phyloP scores from a whole-genome alignment of 2,888 invertebrate species.

The Andrena camellia region DNA sequence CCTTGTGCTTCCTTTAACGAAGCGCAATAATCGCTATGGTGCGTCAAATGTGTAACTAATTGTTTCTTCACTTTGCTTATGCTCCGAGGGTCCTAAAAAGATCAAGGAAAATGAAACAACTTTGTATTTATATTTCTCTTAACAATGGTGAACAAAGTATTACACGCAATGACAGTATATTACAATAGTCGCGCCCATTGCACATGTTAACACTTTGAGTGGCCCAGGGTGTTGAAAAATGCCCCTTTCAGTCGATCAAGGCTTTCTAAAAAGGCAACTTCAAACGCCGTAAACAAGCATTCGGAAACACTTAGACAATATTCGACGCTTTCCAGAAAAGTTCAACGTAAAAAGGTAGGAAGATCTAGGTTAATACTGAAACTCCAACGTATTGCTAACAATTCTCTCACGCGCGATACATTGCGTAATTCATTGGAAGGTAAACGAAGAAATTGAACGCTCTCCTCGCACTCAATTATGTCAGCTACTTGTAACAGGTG shows the following conservation, averaged over 20 bases:
- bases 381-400: background rate
- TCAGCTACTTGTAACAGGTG: background rate
- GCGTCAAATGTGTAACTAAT: too few relatives aligned
- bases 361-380: background rate
- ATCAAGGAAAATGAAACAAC: background rate
- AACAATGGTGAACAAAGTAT: background rate
- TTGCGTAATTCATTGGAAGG: background rate
- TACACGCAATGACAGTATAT: background rate
- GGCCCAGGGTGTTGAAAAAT: too few relatives aligned
- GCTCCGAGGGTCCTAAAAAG: background rate
- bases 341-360: too few relatives aligned
- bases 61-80: too few relatives aligned
- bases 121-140: slow-evolving; percentile 7
- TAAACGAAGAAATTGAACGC: slow-evolving; percentile 29
- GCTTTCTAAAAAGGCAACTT: too few relatives aligned
- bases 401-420: slow-evolving; percentile 9
- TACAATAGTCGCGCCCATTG: background rate
- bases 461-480: slow-evolving; percentile 27
- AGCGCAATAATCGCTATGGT: too few relatives aligned
- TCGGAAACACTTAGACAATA: too few relatives aligned
- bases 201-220: background rate
- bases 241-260: too few relatives aligned
- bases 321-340: too few relatives aligned
- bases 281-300: too few relatives aligned
- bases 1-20: too few relatives aligned